Base-by-base conservation (phyloP, 2,888 invertebrate genomes). In the Mesoligia furuncula region DNA sequence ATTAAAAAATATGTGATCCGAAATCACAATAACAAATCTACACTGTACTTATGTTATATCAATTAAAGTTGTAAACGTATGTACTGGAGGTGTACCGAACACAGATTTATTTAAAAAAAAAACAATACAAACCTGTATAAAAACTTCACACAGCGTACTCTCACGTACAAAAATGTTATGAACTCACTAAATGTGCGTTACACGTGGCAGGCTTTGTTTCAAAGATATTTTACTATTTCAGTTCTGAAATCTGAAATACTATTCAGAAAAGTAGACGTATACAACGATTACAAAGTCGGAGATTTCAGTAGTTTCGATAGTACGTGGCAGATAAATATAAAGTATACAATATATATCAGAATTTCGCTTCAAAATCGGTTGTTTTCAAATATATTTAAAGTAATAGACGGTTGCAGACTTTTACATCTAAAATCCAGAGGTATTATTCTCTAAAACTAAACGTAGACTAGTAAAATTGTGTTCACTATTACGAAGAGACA, bases 391-490 rank as follows among this genome's bases (percentile, higher is more conserved):
- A 77, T 36, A 68, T 81, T 73, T 80, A 85, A 84, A 76, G 39
- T 77, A 77, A 73, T 79, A 77, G 77, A 83, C 82, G 79, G 77
- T 86, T 85, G 85, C 81, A 86, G 80, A 77, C 78, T 81, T 83
- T 83, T 87, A 89, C 82, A 84, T 88, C 91, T 92, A 93, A 90
- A 89, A 90, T 91, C 89, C 93, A 94, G 95, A 95, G 95, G 95
- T 95, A 95, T 94, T 91, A 91, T 91, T 92, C 85, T 87, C 83
- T 89, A 82, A 87, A 91, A 91, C 93, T 94, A 94, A 87, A 90
- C 90, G 86, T 93, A 95, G 96, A 96, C 96, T 96, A 96, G 96
- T 94, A 91, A 92, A 91, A 93, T 93, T 94, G 93, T 95, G 93
- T 94, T 94, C 92, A 90, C 92, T 93, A 92, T 91, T 90, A 90